Base-by-base conservation (phyloP, 2,888 invertebrate species). In the Eupithecia subumbrata region DNA sequence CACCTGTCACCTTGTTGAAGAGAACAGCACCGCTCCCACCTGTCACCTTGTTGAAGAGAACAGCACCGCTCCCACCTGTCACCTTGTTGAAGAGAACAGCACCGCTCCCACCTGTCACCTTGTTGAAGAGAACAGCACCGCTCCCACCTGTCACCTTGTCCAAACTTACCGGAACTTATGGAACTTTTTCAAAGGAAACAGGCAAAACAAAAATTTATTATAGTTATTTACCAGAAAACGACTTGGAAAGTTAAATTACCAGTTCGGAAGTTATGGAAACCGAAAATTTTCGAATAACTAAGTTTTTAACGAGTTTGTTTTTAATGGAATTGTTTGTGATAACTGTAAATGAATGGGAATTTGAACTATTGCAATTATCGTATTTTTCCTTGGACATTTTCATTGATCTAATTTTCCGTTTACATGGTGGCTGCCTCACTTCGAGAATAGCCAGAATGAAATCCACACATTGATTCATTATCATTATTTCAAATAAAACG, bases 201-300 rank as follows among this genome's bases (percentile, higher is more conserved):
- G n/a, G 40, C 11, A 48, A 71, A 76, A 68, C 69, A 64, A 76
- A 71, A 74, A 74, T 74, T 73, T 74, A 74, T 76, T 43, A 34
- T 69, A 74, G 74, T 76, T 72, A 72, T 76, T 72, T 72, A 25
- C 16, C 22, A 30, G 69, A 56, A 69, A 64, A 69, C 69, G 69
- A 76, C 71, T 69, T 71, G 14, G 30, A 2, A 64, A 69, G 72
- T 73, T 45, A 60, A 71, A 71, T 73, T 70, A 76, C 66, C 43
- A 37, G 64, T 73, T 48, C 48, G 18, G 34, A 63, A 76, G 70
- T 73, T 76, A 70, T 64, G 71, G 71, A 68, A 73, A 76, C 73
- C 40, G 60, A 64, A 69, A 71, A 73, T 71, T 66, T 76, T 73
- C 37, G 68, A 71, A 71, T 67, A 67, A 30, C 67, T 30, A 56